Evolutionary conservation across 2,113 vertebrate species (phyloP).

Genomic region (Indicator maculatus): DNA sequence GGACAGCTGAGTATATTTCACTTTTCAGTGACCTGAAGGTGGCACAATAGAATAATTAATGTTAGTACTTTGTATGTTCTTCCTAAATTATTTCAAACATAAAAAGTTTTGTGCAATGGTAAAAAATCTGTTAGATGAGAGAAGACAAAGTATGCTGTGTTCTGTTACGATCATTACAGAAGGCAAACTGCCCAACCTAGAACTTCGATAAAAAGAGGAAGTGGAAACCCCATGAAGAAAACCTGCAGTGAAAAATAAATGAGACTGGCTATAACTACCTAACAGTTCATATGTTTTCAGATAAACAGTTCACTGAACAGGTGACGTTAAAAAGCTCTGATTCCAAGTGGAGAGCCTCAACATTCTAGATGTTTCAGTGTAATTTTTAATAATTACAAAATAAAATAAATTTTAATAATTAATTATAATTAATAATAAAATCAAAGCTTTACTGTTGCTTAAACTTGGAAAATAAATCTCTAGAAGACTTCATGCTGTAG

Average conservation of each 20-base stretch:
- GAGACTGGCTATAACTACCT: not conserved
- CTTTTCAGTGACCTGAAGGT: conserved; percentile 16
- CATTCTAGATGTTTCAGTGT: not conserved
- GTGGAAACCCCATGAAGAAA: not conserved
- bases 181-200: not conserved
- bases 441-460: not conserved
- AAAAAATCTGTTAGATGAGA: not conserved
- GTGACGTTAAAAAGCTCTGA: not conserved
- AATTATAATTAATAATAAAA: no score
- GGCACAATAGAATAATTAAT: conserved; percentile 14
- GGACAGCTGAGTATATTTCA: not conserved
- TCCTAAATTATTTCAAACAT: not conserved
- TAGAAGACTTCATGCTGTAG: not conserved
- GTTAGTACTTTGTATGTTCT: not conserved
- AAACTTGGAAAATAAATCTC: not conserved
- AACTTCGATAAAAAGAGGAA: not conserved
- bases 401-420: no score
- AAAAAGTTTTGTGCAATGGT: not conserved
- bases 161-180: not conserved
- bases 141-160: not conserved
- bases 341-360: not conserved
- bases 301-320: not conserved
- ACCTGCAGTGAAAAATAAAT: not conserved
- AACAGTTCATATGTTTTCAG: not conserved
- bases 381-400: not conserved